Conservation (phyloP, 2,113 vertebrate species). For the Cyanistes caeruleus region DNA sequence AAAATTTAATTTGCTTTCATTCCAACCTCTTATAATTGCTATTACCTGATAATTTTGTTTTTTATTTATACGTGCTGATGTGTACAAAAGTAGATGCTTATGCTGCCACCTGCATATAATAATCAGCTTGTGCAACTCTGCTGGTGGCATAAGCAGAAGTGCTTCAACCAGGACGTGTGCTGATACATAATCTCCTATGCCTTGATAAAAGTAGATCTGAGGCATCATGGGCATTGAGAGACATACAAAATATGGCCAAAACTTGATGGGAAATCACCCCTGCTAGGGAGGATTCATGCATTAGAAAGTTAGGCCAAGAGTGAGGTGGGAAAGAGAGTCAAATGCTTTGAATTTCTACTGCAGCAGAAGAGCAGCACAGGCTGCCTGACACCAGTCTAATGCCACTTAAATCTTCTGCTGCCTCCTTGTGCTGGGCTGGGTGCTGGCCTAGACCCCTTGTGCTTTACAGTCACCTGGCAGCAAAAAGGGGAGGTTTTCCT, state of each 20-base stretch:
- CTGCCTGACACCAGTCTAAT: not conserved
- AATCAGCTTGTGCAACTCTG: conserved; percentile 37
- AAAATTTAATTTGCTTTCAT: not conserved
- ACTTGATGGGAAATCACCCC: not conserved
- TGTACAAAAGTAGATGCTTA: conserved; percentile 40
- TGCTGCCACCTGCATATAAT: conserved; percentile 61
- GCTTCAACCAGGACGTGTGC: not conserved
- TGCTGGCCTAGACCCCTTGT: not conserved
- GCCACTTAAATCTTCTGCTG: not conserved
- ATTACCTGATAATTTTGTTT: not conserved
- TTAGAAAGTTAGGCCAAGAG: not conserved
- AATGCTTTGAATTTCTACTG: not conserved
- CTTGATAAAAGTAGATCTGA: not conserved
- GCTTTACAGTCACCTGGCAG: not conserved
- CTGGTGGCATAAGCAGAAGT: not conserved
- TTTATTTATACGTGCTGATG: not conserved
- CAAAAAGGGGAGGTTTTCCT: not conserved
- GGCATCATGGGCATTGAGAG: not conserved
- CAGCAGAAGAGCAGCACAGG: not conserved
- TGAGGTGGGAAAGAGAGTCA: not conserved
- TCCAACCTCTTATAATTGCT: not conserved
- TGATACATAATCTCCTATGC: not conserved
- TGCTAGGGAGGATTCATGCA: not conserved
- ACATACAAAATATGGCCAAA: not conserved
- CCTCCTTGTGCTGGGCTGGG: not conserved